phyloP scores from a whole-genome alignment of 1,140 invertebrate species.

The Bicyclus anynana region DNA sequence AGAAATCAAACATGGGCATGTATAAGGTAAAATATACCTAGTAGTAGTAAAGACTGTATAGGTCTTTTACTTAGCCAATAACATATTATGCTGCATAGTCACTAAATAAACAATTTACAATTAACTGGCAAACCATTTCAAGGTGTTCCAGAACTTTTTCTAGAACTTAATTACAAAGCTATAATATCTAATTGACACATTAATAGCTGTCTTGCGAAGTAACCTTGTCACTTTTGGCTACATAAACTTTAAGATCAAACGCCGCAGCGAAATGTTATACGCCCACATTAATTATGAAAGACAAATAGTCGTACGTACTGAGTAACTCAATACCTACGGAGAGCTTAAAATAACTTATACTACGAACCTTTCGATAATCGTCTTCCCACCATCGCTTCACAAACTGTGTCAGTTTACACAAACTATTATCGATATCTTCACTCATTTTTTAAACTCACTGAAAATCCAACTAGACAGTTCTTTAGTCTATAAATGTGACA shows the following conservation, averaged over 20 bases:
- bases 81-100: no score
- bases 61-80: no score
- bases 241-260: neutral
- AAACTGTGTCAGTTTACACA: conserved; percentile 45
- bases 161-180: no score
- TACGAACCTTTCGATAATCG: conserved; percentile 42
- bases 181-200: neutral
- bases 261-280: neutral
- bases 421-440: conserved; percentile 34
- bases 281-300: neutral
- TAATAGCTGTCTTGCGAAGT: neutral
- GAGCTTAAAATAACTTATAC: conserved; percentile 1
- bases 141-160: no score
- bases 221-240: neutral
- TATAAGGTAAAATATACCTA: no score
- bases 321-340: neutral
- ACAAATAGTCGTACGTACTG: neutral
- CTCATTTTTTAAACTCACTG: conserved; percentile 23
- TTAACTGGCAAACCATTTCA: no score
- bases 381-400: conserved; percentile 64
- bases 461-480: neutral
- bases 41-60: no score
- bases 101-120: no score
- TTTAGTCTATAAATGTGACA: no score
- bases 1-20: no score